These are phyloP conservation scores for Drosophila lacertosa DNA, from an alignment of 1,140 invertebrate species.

Conservation along the genomic window DNA sequence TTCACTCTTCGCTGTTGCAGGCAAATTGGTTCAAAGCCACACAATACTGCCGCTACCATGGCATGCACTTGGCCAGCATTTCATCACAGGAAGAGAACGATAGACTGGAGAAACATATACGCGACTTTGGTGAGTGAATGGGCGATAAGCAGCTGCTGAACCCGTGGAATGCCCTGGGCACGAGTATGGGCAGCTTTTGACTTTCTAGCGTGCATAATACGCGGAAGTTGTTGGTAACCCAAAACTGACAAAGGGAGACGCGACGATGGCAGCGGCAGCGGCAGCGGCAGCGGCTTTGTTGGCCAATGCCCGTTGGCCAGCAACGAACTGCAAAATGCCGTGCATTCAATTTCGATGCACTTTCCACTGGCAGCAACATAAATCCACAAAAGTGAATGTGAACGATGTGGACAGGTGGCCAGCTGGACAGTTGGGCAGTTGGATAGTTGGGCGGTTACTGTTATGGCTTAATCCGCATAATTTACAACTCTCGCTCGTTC, in stretches of 20 bases:
- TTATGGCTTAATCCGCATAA: constrained; percentile 10
- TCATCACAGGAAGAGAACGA: constrained; percentile 95
- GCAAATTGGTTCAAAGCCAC: constrained; percentile 96
- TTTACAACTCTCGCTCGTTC: constrained; percentile 19
- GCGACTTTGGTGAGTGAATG: constrained; percentile 88
- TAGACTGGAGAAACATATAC: constrained; percentile 92
- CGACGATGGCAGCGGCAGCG: neutral
- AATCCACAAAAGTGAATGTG: constrained; percentile 66
- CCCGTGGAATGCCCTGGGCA: neutral
- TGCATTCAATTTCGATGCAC: constrained; percentile 47
- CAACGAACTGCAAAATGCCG: neutral
- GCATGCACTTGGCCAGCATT: constrained; percentile 95
- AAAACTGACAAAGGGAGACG: constrained; percentile 49
- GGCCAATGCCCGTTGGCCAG: constrained; percentile 6
- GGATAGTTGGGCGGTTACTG: constrained; percentile 4
- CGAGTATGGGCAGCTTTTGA: too few relatives aligned
- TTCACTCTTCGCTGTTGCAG: constrained; percentile 85
- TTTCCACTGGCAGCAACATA: constrained; percentile 60
- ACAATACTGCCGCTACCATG: constrained; percentile 96
- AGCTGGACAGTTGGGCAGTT: constrained; percentile 13
- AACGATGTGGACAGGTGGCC: constrained; percentile 39
- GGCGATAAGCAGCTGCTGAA: constrained; percentile 6
- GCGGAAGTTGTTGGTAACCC: constrained; percentile 78
- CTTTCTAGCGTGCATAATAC: constrained; percentile 75
- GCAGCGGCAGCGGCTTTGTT: constrained; percentile 7